Evolutionary conservation across 1,140 invertebrate species (phyloP).

Genomic region (Microplitis demolitor): DNA sequence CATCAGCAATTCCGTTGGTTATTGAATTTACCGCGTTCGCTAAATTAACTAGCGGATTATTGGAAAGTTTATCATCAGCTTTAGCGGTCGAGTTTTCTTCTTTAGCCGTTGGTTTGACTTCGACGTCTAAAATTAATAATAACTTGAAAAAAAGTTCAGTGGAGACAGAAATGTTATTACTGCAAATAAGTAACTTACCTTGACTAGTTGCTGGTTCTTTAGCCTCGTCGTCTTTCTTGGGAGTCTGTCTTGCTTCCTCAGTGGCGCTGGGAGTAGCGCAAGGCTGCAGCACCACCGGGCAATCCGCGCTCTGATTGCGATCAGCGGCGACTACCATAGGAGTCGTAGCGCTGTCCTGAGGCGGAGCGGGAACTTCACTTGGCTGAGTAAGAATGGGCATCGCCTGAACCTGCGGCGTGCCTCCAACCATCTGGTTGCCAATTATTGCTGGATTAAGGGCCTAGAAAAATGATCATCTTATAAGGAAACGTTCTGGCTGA

Average conservation of each 20-base stretch:
- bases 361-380: slow-evolving; percentile 28
- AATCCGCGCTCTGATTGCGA: slow-evolving; percentile 43
- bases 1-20: slow-evolving; percentile 53
- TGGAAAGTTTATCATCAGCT: slow-evolving; percentile 49
- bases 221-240: slow-evolving; percentile 43
- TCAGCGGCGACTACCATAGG: slow-evolving; percentile 41
- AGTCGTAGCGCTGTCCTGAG: slow-evolving; percentile 36
- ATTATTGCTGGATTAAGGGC: slow-evolving; percentile 49
- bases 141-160: background rate
- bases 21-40: slow-evolving; percentile 58
- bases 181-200: background rate
- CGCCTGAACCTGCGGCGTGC: slow-evolving; percentile 45
- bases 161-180: background rate
- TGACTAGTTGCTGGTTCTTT: slow-evolving; percentile 17
- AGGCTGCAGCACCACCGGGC: slow-evolving; percentile 38
- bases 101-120: slow-evolving; percentile 40
- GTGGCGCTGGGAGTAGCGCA: slow-evolving; percentile 20
- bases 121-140: slow-evolving; percentile 33
- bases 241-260: slow-evolving; percentile 37
- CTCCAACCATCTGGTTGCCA: slow-evolving; percentile 55
- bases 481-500: background rate
- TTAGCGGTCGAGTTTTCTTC: slow-evolving; percentile 37
- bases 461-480: slow-evolving; percentile 25
- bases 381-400: slow-evolving; percentile 45
- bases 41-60: slow-evolving; percentile 54